Percentiles rank a stretch among this genome's conserved stretches.
Conservation (phyloP, 2,797 vertebrate species). For the Acrocephalus scirpaceus region DNA sequence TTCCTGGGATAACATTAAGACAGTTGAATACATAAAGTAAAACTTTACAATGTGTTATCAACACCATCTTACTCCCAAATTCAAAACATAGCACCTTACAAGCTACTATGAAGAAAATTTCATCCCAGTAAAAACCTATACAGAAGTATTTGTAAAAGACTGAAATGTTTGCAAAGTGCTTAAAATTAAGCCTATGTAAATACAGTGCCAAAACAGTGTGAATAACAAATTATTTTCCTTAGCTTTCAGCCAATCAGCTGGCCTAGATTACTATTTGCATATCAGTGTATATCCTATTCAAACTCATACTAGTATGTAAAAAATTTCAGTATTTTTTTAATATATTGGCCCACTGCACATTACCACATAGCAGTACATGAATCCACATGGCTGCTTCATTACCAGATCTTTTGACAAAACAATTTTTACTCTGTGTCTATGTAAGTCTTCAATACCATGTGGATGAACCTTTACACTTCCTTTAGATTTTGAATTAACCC, state of each 20-base stretch:
- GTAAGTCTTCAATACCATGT: background rate
- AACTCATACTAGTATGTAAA: background rate
- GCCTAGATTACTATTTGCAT: conserved; percentile 23
- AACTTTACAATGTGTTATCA: background rate
- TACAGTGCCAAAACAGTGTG: background rate
- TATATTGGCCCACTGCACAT: background rate
- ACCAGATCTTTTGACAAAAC: background rate
- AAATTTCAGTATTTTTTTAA: background rate
- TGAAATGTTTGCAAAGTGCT: conserved; percentile 16
- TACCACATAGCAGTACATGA: background rate
- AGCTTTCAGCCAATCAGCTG: background rate
- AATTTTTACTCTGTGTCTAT: background rate
- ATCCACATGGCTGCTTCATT: background rate
- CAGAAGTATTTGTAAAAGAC: background rate
- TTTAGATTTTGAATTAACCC: background rate
- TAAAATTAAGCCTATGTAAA: conserved; percentile 28
- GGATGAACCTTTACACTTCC: background rate
- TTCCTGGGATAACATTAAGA: background rate
- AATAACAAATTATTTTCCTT: conserved; percentile 15
- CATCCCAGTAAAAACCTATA: background rate
- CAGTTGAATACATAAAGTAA: background rate
- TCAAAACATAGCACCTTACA: background rate
- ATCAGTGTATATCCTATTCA: background rate
- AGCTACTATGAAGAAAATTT: background rate
- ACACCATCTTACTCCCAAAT: background rate